These are phyloP conservation scores for Pollenia labialis DNA, from an alignment of 2,888 invertebrate genomes.

Conservation along the genomic window DNA sequence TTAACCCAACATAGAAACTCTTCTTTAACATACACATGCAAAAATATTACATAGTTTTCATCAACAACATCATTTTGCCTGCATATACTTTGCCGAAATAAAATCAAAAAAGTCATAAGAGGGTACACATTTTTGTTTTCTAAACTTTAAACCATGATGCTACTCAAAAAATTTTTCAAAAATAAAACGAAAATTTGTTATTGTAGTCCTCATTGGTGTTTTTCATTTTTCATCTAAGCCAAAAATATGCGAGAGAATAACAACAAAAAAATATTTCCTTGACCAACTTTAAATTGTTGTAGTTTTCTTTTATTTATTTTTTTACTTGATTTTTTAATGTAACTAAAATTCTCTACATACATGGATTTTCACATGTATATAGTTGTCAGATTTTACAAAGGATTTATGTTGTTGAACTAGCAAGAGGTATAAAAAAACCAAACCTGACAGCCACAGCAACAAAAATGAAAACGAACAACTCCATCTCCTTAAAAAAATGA, in stretches of 20 bases:
- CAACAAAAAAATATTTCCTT: conserved; percentile 2
- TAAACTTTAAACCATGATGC: conserved; percentile 8
- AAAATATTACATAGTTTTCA: conserved; percentile 6
- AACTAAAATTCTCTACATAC: conserved; percentile 35
- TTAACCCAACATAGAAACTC: conserved; percentile 63
- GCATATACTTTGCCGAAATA: not conserved
- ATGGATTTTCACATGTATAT: conserved; percentile 44
- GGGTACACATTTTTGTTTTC: conserved; percentile 7
- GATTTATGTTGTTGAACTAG: conserved; percentile 65
- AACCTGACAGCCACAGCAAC: not conserved
- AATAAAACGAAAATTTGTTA: conserved; percentile 26
- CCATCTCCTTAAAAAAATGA: conserved; percentile 39
- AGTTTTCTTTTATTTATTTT: conserved; percentile 18
- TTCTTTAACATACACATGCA: conserved; percentile 24
- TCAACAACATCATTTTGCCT: conserved; percentile 1
- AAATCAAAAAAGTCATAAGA: conserved; percentile 19
- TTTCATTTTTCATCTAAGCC: not conserved
- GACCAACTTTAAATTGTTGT: conserved; percentile 41
- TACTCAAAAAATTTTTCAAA: conserved; percentile 16
- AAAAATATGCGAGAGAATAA: conserved; percentile 5
- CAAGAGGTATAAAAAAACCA: conserved; percentile 5
- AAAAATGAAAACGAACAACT: conserved; percentile 49
- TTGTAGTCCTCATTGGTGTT: conserved; percentile 8
- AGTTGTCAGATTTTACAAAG: conserved; percentile 65
- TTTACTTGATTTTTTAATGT: conserved; percentile 27